A percentile compares a stretch with the other conserved stretches of the same genome.
Evolutionary conservation across 2,113 vertebrate genomes (phyloP).

Genomic region (Lampris incognitus): DNA sequence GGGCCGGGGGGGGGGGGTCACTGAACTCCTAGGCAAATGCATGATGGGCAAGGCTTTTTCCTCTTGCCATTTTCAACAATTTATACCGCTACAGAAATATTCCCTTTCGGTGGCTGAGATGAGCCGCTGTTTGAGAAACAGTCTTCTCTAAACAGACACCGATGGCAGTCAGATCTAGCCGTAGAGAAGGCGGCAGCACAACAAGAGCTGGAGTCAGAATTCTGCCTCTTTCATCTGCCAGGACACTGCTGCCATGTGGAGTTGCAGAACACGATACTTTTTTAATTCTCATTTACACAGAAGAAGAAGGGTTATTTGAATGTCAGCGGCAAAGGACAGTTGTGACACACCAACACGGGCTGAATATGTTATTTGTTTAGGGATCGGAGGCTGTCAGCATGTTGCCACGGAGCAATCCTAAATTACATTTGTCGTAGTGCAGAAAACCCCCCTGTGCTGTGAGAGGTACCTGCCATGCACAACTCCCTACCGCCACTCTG

Average conservation of each 20-base stretch:
- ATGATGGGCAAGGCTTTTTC: conserved; percentile 24
- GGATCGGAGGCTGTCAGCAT: conserved; percentile 64
- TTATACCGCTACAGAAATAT: conserved; percentile 53
- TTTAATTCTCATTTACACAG: conserved; percentile 73
- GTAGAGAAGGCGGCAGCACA: conserved; percentile 61
- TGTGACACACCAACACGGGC: conserved; percentile 57
- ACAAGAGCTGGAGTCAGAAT: conserved; percentile 68
- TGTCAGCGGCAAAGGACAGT: conserved; percentile 79
- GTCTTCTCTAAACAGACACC: conserved; percentile 62
- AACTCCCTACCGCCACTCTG: conserved; percentile 58
- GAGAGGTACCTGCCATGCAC: conserved; percentile 59
- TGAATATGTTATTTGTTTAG: conserved; percentile 75
- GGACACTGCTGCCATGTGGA: conserved; percentile 63
- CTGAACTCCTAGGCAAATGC: conserved; percentile 31
- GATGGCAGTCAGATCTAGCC: conserved; percentile 62
- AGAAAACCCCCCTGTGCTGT: conserved; percentile 31
- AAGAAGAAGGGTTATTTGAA: conserved; percentile 81
- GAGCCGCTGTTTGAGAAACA: conserved; percentile 70
- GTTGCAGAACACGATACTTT: conserved; percentile 63
- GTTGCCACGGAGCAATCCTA: conserved; percentile 60
- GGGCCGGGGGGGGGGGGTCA: neutral
- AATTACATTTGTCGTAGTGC: conserved; percentile 55
- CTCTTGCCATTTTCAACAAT: conserved; percentile 41
- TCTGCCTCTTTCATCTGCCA: conserved; percentile 65
- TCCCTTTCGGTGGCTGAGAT: conserved; percentile 62